Percentiles rank a stretch among this genome's conserved stretches.
These are phyloP conservation scores for Pelecanus crispus DNA, from an alignment of 2,113 vertebrate genomes.

Conservation along the genomic window DNA sequence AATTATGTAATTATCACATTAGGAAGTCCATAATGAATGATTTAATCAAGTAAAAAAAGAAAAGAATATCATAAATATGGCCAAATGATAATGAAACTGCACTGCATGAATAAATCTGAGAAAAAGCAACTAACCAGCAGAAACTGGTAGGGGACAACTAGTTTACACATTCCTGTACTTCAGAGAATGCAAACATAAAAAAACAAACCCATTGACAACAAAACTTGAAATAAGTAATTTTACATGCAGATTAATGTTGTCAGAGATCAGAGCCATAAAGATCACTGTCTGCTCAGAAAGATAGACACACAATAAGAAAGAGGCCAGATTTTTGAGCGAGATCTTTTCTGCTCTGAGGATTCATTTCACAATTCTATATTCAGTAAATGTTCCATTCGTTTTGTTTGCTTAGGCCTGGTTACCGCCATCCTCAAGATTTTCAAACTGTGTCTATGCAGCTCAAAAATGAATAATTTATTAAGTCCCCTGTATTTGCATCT, in stretches of 20 bases:
- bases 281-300: neutral
- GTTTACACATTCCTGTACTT: neutral
- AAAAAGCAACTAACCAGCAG: neutral
- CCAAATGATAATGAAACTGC: neutral
- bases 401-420: slow-evolving; percentile 15
- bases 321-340: neutral
- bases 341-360: neutral
- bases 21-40: neutral
- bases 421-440: neutral
- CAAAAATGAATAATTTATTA: neutral
- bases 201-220: neutral
- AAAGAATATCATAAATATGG: neutral
- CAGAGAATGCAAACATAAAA: neutral
- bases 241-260: neutral
- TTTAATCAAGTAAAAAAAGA: neutral
- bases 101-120: neutral
- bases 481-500: slow-evolving; percentile 1
- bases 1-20: slow-evolving; percentile 8
- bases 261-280: neutral
- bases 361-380: neutral
- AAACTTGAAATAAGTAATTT: neutral
- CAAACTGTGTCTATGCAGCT: neutral
- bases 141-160: neutral
- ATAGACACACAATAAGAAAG: neutral
- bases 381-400: neutral